A percentile compares a stretch with the other conserved stretches of the same genome.
phyloP scores from a whole-genome alignment of 2,113 vertebrate genomes.

The Hemiscyllium ocellatum region DNA sequence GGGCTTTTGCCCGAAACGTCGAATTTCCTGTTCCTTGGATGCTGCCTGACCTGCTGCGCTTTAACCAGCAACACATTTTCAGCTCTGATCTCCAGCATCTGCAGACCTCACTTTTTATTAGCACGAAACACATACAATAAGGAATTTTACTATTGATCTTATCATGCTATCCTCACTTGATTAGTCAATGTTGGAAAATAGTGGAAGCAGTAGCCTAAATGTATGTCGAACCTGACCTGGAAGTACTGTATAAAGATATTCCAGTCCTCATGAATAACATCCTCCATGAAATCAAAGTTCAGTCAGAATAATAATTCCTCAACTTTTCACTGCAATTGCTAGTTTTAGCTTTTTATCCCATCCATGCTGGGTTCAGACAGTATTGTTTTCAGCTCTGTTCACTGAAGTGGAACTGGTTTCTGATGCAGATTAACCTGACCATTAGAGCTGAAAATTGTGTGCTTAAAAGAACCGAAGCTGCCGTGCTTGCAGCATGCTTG shows the following conservation, averaged over 20 bases:
- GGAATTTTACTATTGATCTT: background rate
- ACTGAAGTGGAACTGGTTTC: background rate
- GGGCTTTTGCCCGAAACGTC: too few relatives aligned
- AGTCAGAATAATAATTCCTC: background rate
- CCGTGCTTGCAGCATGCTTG: background rate
- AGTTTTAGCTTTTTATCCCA: background rate
- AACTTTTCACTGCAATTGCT: background rate
- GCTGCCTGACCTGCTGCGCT: too few relatives aligned
- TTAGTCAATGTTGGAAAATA: too few relatives aligned
- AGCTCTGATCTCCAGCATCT: too few relatives aligned
- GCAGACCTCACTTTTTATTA: too few relatives aligned
- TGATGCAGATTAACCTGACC: conserved; percentile 28
- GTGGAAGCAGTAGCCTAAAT: background rate
- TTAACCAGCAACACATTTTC: too few relatives aligned
- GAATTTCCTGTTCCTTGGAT: too few relatives aligned
- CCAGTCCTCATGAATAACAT: background rate
- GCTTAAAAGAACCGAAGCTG: background rate
- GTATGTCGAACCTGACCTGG: background rate
- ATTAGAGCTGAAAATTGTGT: conserved; percentile 32
- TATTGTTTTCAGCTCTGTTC: background rate
- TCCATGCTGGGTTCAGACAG: background rate
- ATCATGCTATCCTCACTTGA: background rate
- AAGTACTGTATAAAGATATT: background rate
- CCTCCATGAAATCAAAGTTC: background rate
- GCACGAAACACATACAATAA: background rate